Evolutionary conservation across 2,113 vertebrate species (phyloP).

Genomic region (Xerus inauris): DNA sequence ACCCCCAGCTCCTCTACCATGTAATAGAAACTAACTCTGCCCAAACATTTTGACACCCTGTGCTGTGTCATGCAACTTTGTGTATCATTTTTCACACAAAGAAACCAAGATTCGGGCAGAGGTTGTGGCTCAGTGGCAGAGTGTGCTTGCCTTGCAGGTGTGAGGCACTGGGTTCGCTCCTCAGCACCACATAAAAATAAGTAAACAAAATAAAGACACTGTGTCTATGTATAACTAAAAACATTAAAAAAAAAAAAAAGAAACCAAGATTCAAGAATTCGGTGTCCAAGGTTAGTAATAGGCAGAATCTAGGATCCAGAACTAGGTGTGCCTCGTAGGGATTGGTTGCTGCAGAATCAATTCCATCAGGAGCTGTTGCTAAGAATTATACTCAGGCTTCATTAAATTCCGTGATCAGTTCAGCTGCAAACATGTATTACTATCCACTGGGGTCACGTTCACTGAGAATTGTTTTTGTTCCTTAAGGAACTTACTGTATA

Average conservation of each 20-base stretch:
- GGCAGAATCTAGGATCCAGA: neutral
- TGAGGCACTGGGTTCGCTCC: too few relatives aligned
- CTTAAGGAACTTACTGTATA: neutral
- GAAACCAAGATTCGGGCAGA: neutral
- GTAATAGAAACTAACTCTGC: constrained; percentile 8
- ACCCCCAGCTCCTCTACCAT: neutral
- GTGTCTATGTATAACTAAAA: too few relatives aligned
- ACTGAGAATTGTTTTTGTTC: neutral
- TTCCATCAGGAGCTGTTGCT: neutral
- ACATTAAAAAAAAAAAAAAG: too few relatives aligned
- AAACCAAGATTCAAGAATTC: neutral
- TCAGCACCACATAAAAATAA: too few relatives aligned
- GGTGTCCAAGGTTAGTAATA: neutral
- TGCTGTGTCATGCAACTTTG: neutral
- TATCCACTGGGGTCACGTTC: neutral
- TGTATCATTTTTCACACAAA: neutral
- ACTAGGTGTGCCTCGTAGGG: neutral
- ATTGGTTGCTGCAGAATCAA: neutral
- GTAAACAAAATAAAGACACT: too few relatives aligned
- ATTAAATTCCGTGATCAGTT: neutral
- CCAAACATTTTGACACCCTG: neutral
- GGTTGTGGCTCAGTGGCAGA: too few relatives aligned
- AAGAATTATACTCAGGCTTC: neutral
- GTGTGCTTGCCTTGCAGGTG: too few relatives aligned
- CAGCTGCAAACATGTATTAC: neutral